Evolutionary conservation across 2,888 invertebrate species (phyloP).

Genomic region (Melanchra persicariae): DNA sequence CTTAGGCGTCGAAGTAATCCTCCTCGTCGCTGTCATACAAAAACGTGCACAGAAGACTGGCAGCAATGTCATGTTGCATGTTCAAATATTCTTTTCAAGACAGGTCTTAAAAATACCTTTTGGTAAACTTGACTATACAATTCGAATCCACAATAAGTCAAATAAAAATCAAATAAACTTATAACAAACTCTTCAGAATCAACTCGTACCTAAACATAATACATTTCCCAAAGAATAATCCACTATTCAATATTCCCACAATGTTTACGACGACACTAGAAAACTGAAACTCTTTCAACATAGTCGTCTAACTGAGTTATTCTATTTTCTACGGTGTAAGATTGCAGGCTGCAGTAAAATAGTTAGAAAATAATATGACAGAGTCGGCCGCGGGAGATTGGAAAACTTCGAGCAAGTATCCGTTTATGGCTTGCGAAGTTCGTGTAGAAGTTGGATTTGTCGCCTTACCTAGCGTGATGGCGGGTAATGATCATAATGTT

Average conservation of each 20-base stretch:
- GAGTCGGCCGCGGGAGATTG: constrained; percentile 75
- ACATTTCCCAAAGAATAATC: constrained; percentile 56
- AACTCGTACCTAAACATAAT: constrained; percentile 52
- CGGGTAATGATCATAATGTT: constrained; percentile 70
- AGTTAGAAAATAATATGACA: constrained; percentile 84
- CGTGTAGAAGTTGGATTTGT: constrained; percentile 67
- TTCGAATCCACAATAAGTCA: constrained; percentile 14
- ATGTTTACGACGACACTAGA: constrained; percentile 67
- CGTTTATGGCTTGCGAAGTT: constrained; percentile 76
- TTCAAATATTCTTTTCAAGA: too few species aligned
- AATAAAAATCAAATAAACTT: constrained; percentile 28
- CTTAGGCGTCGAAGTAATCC: too few species aligned
- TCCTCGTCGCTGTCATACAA: too few species aligned
- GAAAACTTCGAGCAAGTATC: constrained; percentile 77
- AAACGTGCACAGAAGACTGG: too few species aligned
- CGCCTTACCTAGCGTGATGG: constrained; percentile 70
- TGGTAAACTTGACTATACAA: background rate
- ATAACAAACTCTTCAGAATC: constrained; percentile 27
- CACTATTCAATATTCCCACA: constrained; percentile 69
- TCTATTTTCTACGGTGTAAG: constrained; percentile 71
- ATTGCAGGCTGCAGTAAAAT: constrained; percentile 80
- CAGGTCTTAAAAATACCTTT: too few species aligned
- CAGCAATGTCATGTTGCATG: too few species aligned
- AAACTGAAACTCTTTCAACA: constrained; percentile 66
- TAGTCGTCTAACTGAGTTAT: constrained; percentile 69